These are phyloP conservation scores for Chymomyza amoena DNA, from an alignment of 2,888 invertebrate genomes.

Conservation along the genomic window DNA sequence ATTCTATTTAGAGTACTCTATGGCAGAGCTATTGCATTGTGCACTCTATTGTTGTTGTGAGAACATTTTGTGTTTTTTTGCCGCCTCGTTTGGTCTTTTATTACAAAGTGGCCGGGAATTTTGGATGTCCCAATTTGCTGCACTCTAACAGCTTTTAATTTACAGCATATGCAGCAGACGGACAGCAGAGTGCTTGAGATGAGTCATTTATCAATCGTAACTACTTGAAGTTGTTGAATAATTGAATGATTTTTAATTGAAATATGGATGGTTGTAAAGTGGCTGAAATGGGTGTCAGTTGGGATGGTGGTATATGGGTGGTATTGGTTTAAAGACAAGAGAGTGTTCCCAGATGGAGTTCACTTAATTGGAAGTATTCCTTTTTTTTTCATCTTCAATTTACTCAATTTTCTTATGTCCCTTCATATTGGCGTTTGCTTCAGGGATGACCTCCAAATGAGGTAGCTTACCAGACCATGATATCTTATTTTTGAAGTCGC, in stretches of 20 bases:
- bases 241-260: background rate
- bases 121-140: background rate
- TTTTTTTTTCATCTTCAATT: too few species aligned
- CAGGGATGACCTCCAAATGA: too few species aligned
- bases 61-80: background rate
- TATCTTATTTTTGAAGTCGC: too few species aligned
- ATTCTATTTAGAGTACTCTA: background rate
- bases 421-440: too few species aligned
- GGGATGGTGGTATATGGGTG: too few species aligned
- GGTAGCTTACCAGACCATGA: too few species aligned
- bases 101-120: background rate
- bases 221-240: background rate
- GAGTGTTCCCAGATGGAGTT: too few species aligned
- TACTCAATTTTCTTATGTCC: too few species aligned
- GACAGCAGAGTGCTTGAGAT: background rate
- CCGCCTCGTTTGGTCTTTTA: background rate
- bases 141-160: background rate
- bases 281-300: too few species aligned
- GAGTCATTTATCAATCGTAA: background rate
- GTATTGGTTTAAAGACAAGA: too few species aligned
- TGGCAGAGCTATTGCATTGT: background rate
- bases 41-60: background rate
- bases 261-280: background rate
- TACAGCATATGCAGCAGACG: background rate
- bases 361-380: too few species aligned